Percentiles rank a stretch among this genome's conserved stretches.
Conservation (phyloP, 37 sponge, comb jelly and placozoan species). For the Hormiphora californensis region DNA sequence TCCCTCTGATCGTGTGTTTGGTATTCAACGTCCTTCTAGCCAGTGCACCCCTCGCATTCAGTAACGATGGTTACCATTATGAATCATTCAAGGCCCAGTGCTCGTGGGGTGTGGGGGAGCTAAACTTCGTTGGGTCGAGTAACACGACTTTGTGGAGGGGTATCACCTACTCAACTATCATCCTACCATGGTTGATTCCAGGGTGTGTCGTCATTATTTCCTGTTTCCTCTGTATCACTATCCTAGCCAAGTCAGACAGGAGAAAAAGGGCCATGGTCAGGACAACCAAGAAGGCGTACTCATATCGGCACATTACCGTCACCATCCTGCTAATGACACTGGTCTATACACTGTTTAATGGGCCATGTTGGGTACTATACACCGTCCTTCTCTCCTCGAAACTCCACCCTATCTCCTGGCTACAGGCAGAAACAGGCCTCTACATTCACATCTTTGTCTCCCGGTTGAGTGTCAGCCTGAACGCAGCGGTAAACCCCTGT, state of each 20-base stretch:
- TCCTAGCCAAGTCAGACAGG: background rate
- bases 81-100: background rate
- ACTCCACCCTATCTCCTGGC: constrained; percentile 10
- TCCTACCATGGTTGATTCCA: constrained; percentile 28
- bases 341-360: background rate
- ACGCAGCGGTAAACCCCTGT: background rate
- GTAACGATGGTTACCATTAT: background rate
- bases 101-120: background rate
- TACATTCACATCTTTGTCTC: constrained; percentile 42
- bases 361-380: constrained; percentile 11
- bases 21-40: background rate
- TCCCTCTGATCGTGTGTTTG: background rate
- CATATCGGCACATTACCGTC: background rate
- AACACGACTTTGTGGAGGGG: background rate
- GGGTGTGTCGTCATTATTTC: background rate
- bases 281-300: too few species aligned
- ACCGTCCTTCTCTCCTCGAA: background rate
- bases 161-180: constrained; percentile 18
- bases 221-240: background rate
- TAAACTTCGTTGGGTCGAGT: background rate
- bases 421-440: too few species aligned
- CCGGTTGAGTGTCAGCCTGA: background rate
- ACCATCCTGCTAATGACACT: constrained; percentile 10
- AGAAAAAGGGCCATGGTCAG: background rate
- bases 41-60: background rate